A percentile compares a stretch with the other conserved stretches of the same genome.
These are phyloP conservation scores for Hormaphis cornu DNA, from an alignment of 1,140 invertebrate genomes.

Conservation along the genomic window DNA sequence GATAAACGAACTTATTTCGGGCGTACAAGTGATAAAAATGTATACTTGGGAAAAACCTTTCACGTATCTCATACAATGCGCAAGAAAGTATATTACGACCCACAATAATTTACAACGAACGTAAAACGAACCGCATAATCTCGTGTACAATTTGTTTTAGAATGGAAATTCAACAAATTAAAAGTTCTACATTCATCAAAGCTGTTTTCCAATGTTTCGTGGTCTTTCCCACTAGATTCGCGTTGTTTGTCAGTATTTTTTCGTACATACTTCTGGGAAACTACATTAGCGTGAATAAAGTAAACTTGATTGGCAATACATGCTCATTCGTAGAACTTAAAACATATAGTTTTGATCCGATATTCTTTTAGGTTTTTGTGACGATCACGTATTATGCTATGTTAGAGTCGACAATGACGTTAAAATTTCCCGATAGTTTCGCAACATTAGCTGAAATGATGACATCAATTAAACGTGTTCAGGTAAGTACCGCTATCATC, in stretches of 20 bases:
- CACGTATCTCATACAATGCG: slow-evolving; percentile 50
- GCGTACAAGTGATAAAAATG: slow-evolving; percentile 87
- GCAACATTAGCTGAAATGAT: slow-evolving; percentile 49
- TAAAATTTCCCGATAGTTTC: slow-evolving; percentile 60
- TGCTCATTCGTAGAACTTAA: too few species aligned
- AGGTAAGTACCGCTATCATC: slow-evolving; percentile 37
- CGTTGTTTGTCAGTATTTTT: slow-evolving; percentile 66
- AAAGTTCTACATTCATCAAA: slow-evolving; percentile 58
- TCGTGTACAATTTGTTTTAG: slow-evolving; percentile 37
- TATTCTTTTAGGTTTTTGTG: slow-evolving; percentile 51
- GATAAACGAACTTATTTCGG: slow-evolving; percentile 85
- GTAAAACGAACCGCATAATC: not conserved
- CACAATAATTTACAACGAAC: not conserved
- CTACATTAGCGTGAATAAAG: slow-evolving; percentile 61
- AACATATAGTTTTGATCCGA: too few species aligned
- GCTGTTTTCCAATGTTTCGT: slow-evolving; percentile 64
- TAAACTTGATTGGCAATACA: slow-evolving; percentile 40
- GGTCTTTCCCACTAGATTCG: slow-evolving; percentile 62
- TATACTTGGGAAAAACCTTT: slow-evolving; percentile 79
- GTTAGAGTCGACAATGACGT: slow-evolving; percentile 59
- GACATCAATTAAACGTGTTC: slow-evolving; percentile 57
- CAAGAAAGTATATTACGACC: slow-evolving; percentile 44
- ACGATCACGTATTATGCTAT: slow-evolving; percentile 63
- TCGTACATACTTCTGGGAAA: slow-evolving; percentile 62
- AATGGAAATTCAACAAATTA: slow-evolving; percentile 53